Base-by-base conservation (phyloP, 2,113 vertebrate species). In the Pionites leucogaster region DNA sequence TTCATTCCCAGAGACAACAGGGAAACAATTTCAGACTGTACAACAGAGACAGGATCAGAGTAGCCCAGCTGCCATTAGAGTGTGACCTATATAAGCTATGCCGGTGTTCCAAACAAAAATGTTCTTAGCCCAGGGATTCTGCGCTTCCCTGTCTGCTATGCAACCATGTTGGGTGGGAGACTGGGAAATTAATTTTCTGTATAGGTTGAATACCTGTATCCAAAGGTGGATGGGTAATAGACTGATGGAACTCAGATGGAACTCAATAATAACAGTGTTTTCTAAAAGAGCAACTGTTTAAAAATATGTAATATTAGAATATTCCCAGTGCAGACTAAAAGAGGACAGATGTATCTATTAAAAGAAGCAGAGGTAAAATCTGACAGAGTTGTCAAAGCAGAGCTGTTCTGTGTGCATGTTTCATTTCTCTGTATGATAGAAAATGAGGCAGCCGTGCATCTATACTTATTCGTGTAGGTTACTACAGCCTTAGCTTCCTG, bases 291-390 rank as follows among this genome's bases (percentile, higher is more conserved):
- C 13, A 71, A 37, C 35, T 87, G 65, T 89, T 92, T 84, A 62
- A 84, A 95, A 79, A 60, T 35, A 41, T 41, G 33, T 57, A 67
- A 10, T 46, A 79, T 69, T 93, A 62, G 81, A 92, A 52, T 78
- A 90, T 84, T 86, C 82, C 13, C 15, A 60, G n/a, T 65, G 41
- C 33, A 68, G 50, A 71, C 22, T 96, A 75, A 86, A 97, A 80
- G 71, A 86, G 42, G 65, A 33, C 76, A 86, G 55, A 86, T 90
- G 37, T 71, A 64, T 74, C 88, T 93, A 60, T 86, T 94, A 92
- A 94, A 94, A 93, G 79, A 64, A 94, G 37, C 46, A 88, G 47
- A 94, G 52, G 86, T 18, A 75, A 95, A 90, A 88, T 47, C 72
- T 92, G 86, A 72, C 35, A 79, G 53, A 77, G 12, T 46, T 88